A percentile compares a stretch with the other conserved stretches of the same genome.
Evolutionary conservation across 2,113 vertebrate genomes (phyloP).

Genomic region (Globicephala melas): DNA sequence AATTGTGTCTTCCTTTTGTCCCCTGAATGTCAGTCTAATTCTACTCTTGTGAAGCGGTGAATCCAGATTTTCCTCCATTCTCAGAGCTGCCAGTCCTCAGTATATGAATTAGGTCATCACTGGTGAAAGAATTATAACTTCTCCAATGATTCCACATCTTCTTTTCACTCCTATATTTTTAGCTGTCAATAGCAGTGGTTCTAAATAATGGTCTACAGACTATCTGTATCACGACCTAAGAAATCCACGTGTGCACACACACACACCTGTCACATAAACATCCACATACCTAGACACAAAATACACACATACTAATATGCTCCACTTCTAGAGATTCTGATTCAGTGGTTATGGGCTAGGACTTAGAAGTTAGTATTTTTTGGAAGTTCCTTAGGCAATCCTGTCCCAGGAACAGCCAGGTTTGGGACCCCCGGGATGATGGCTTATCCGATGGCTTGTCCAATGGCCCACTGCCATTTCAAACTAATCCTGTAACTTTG

Average conservation of each 20-base stretch:
- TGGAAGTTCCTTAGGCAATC: not conserved
- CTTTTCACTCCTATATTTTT: not conserved
- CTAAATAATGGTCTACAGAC: not conserved
- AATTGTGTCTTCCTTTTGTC: constrained; percentile 45
- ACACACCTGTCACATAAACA: not conserved
- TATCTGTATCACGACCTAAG: not conserved
- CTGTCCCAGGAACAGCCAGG: not conserved
- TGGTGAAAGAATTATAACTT: not conserved
- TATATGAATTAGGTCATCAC: not conserved
- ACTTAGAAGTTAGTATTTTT: not conserved
- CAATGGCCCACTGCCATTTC: not conserved
- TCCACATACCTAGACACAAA: not conserved
- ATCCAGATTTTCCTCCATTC: not conserved
- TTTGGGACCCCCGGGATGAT: not conserved
- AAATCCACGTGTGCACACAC: not conserved
- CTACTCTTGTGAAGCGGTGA: not conserved
- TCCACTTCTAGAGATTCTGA: not conserved
- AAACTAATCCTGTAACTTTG: not conserved
- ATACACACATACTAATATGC: not conserved
- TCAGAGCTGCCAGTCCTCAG: not conserved
- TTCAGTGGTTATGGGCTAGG: not conserved
- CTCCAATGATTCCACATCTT: not conserved
- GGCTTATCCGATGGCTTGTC: not conserved
- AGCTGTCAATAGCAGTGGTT: not conserved
- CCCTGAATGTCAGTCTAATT: not conserved